Conservation (phyloP, 2,113 vertebrate species). For the Murina feae region DNA sequence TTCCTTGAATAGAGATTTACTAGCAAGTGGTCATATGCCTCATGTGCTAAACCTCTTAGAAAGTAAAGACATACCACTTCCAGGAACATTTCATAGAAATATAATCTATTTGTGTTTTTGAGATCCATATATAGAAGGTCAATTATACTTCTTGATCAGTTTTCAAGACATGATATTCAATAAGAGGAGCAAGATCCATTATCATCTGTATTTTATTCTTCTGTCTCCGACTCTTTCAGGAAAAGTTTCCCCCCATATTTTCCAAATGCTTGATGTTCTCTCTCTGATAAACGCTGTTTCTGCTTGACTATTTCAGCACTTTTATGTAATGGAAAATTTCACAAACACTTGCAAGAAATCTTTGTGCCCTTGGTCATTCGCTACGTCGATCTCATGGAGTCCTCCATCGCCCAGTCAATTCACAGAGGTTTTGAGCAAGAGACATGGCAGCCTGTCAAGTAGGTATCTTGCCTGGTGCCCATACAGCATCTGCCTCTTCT, state of each 20-base stretch:
- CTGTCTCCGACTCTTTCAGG: conserved; percentile 13
- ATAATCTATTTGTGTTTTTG: neutral
- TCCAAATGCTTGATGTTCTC: neutral
- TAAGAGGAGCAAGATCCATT: neutral
- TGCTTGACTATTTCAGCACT: conserved; percentile 85
- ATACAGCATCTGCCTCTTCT: conserved; percentile 53
- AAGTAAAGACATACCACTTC: conserved; percentile 21
- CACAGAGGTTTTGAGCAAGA: conserved; percentile 97
- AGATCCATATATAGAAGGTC: neutral
- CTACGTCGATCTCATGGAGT: conserved; percentile 99
- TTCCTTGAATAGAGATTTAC: neutral
- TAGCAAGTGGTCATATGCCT: neutral
- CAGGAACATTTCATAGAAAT: neutral
- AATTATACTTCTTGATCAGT: neutral
- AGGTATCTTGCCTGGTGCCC: conserved; percentile 73
- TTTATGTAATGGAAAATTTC: conserved; percentile 94
- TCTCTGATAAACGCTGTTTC: conserved; percentile 68
- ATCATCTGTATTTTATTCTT: conserved; percentile 13
- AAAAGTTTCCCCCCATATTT: neutral
- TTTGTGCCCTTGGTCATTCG: conserved; percentile 95
- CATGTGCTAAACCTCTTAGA: neutral
- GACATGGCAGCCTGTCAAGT: conserved; percentile 98
- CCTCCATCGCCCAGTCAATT: conserved; percentile 97
- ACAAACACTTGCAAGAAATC: conserved; percentile 95
- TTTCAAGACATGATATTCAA: neutral